Evolutionary conservation across 2,888 invertebrate species (phyloP), one percentile per base, ranked within the genome.

Genomic region (Graphium colonna): DNA sequence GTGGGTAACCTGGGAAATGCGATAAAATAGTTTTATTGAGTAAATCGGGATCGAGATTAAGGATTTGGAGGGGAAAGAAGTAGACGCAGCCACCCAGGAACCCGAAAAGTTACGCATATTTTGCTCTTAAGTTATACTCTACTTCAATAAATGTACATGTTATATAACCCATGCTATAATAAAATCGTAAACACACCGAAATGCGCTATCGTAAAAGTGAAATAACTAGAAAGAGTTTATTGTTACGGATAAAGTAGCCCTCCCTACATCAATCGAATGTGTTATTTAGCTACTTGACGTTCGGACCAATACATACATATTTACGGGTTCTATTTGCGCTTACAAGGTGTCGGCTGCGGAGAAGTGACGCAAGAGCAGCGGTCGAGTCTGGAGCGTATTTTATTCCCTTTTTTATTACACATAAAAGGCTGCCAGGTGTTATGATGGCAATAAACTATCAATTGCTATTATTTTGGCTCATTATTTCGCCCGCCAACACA

Each of bases 371-470:
- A 17, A 31, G 17, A 3, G 31, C 39, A 15, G 21, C 41, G 31
- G 49, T 17, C 49, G 28, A n/a, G 31, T 18, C 40, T 26, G 33
- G 5, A 36, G 21, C 16, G 8, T 9, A 33, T 16, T 52, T 47
- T 52, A 47, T 42, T 52, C 12, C 47, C 26, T 52, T 52, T 36
- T 52, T 52, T 52, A 52, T 52, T 42, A 47, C 36, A 47, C 52
- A 46, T 52, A 47, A 52, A 52, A 46, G 52, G 41, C 42, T 36
- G 41, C 41, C 52, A 52, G 52, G 46, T 52, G 41, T 52, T 52
- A 41, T 21, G 13, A 33, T 36, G 21, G 42, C 42, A 52, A 47
- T 52, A 41, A 47, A 52, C 42, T 16, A 26, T 36, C 26, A 36
- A 47, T 26, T 36, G 33, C 39, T 49, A 33, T 49, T 40, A 45